These are phyloP conservation scores for Ceratothoa steindachneri DNA, from an alignment of 2,888 invertebrate genomes.

Conservation along the genomic window DNA sequence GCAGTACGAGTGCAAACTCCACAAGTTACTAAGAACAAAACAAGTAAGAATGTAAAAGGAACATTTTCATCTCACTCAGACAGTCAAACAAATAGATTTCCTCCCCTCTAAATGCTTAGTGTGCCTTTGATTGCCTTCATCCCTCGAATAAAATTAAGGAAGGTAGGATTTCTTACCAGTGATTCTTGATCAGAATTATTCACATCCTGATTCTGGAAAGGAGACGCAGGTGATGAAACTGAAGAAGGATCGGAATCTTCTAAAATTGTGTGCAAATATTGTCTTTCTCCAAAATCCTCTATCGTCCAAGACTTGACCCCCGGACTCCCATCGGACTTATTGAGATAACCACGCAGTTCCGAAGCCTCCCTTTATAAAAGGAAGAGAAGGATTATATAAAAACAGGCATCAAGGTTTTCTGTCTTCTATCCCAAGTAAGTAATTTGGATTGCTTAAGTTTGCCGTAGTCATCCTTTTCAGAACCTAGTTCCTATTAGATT, in stretches of 20 bases:
- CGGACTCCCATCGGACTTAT: neutral
- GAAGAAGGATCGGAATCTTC: constrained; percentile 1
- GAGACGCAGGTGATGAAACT: neutral
- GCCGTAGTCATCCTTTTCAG: too few species aligned
- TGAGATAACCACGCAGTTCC: neutral
- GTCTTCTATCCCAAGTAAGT: too few species aligned
- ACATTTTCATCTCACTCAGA: too few species aligned
- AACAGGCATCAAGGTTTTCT: too few species aligned
- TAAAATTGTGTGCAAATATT: constrained; percentile 2
- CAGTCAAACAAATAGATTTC: too few species aligned
- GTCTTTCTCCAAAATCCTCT: constrained; percentile 5
- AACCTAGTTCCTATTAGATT: too few species aligned
- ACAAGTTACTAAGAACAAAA: too few species aligned
- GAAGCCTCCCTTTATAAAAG: neutral
- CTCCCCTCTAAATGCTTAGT: too few species aligned
- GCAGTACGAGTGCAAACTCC: too few species aligned
- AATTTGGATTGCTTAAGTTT: too few species aligned
- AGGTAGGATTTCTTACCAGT: neutral
- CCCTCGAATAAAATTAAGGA: neutral
- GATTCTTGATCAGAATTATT: constrained; percentile 8
- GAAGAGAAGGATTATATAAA: neutral
- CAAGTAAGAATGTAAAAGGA: too few species aligned
- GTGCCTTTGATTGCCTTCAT: too few species aligned
- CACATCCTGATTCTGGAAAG: neutral
- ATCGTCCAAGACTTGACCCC: constrained; percentile 2